Evolutionary conservation across 2,797 vertebrate species (phyloP), one percentile per base, ranked within the genome.

Genomic region (Xerus rutilus): DNA sequence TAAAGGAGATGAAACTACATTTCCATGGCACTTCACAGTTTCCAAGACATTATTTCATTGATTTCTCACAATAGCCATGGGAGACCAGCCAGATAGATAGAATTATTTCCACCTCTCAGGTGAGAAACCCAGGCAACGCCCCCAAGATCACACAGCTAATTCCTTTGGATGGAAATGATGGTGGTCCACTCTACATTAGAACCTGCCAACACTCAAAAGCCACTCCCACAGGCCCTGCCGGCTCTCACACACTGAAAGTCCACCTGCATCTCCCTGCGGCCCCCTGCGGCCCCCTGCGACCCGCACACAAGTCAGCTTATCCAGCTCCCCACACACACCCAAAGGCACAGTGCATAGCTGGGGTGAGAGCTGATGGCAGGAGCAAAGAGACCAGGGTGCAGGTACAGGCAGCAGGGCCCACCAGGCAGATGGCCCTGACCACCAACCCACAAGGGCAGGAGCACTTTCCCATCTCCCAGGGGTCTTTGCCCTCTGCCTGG

Each of bases 381-480:
- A 30, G 35, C 1, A 11, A 4, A 47, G 39, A 81, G 76, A 69
- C 1, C 25, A 65, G 23, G 52, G 18, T 8, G 59, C 0, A 1
- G 35, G 52, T 21, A 1, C 15, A 39, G 89, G n/a, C n/a, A n/a
- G 76, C 30, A 76, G n/a, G 35, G 12, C 20, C 12, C 77, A 54
- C 14, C 15, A 4, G 0, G 1, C 3, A 14, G 28, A 81, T 4
- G 59, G 57, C 20, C 32, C 15, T 0, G 57, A 47, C 45, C 90
- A 85, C 32, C 10, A 15, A 32, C 13, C 13, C 32, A 11, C 0
- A 2, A 3, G 1, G 25, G 10, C 0, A 32, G 54, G n/a, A 23
- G 23, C 7, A 1, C 59, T 5, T 25, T 5, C 64, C 10, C 1
- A 7, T 13, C 59, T 70, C 35, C 20, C 0, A 2, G 0, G 5